A percentile compares a stretch with the other conserved stretches of the same genome.
phyloP scores from a whole-genome alignment of 2,113 vertebrate species.

The Zosterops borbonicus region DNA sequence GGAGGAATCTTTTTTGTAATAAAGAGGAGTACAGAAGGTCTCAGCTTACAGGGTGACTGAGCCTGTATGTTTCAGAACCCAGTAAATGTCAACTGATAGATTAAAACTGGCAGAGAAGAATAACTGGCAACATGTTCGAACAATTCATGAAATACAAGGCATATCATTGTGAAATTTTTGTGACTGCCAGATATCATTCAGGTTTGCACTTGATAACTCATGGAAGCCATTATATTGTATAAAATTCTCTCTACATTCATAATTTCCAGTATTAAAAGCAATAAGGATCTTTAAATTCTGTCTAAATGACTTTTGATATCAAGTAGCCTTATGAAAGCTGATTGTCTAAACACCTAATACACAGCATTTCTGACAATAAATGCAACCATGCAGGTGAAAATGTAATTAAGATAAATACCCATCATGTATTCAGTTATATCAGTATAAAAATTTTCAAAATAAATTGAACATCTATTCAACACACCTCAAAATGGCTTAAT shows the following conservation, averaged over 20 bases:
- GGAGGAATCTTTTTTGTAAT: not conserved
- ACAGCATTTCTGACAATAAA: not conserved
- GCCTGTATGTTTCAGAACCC: not conserved
- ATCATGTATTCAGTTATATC: not conserved
- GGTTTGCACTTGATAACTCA: not conserved
- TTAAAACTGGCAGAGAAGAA: not conserved
- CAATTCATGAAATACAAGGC: not conserved
- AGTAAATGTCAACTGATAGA: not conserved
- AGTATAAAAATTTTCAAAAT: not conserved
- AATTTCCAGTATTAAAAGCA: not conserved
- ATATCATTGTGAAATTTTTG: not conserved
- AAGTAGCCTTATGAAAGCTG: not conserved
- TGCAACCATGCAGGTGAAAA: not conserved
- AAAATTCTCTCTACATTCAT: not conserved
- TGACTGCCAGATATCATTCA: not conserved
- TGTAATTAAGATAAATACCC: not conserved
- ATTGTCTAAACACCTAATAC: not conserved
- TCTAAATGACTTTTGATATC: not conserved
- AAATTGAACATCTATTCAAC: not conserved
- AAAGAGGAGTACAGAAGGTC: not conserved
- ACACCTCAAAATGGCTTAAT: not conserved
- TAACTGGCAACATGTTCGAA: not conserved
- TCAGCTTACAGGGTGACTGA: not conserved
- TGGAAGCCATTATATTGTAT: not conserved
- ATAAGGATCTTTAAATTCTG: not conserved